Percentiles rank a stretch among this genome's conserved stretches.
phyloP scores from a whole-genome alignment of 2,888 invertebrate genomes.

The Julus scandinavius region DNA sequence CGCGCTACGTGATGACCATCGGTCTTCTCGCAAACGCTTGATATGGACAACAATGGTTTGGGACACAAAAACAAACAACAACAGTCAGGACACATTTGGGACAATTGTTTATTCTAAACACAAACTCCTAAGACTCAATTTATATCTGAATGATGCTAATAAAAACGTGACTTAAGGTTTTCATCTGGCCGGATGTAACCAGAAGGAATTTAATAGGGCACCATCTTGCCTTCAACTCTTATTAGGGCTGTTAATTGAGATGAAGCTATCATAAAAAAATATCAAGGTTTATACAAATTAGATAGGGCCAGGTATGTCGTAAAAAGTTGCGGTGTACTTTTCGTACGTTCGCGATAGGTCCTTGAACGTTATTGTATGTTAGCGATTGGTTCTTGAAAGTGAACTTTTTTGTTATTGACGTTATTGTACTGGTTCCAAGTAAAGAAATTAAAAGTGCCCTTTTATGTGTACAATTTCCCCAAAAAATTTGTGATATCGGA shows the following conservation, averaged over 20 bases:
- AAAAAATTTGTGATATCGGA: no score
- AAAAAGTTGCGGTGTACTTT: no score
- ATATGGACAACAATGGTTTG: background rate
- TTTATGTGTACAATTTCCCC: no score
- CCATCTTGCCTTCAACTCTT: background rate
- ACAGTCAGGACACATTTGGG: background rate
- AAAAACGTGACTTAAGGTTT: background rate
- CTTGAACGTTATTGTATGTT: no score
- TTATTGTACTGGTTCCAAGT: no score
- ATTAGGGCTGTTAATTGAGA: background rate
- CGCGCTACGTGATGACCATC: background rate
- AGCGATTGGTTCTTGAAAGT: no score
- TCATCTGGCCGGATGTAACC: background rate
- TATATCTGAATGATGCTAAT: constrained; percentile 23
- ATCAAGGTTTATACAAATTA: no score
- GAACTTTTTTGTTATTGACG: no score
- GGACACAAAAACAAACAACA: background rate
- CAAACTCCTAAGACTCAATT: background rate
- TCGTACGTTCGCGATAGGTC: no score
- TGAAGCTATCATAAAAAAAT: background rate
- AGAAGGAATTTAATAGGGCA: background rate
- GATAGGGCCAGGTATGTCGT: no score
- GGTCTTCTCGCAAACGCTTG: background rate
- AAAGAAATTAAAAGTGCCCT: no score
- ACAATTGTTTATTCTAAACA: constrained; percentile 4